Evolutionary conservation across 2,888 invertebrate genomes (phyloP), one percentile per base, ranked within the genome.

Genomic region (Oegoconia quadripuncta): DNA sequence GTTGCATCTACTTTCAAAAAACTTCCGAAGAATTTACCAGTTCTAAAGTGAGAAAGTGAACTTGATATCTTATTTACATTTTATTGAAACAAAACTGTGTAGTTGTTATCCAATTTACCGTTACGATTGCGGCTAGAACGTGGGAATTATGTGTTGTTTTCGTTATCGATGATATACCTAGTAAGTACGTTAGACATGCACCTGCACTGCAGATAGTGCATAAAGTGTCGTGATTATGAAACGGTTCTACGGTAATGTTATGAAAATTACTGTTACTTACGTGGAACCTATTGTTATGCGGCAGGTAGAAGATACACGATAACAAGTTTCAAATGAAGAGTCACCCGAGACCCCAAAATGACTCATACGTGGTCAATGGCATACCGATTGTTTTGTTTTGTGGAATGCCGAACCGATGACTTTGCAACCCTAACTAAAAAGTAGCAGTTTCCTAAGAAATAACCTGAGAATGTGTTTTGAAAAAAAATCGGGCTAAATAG

Each of bases 1-100:
- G 74, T 72, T 74, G 71, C 80, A 75, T 64, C 72, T 60, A 82
- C 79, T 83, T 86, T 86, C 76, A 72, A 75, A 75, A 78, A 59
- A 48, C 67, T 27, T 13, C n/a, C n/a, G 58, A 60, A 59, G 64
- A 67, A 58, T 74, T 74, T 69, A 72, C 69, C 63, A 70, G 68
- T 73, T 74, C n/a, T n/a, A 68, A 62, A 72, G 62, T 72, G 74
- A 74, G 74, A 81, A 80, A 82, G 82, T 78, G 70, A 74, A 66
- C 50, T 48, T 60, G 56, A 55, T 68, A 67, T 50, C 63, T 55
- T 66, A 68, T 64, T 73, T 64, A 67, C 61, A 64, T 68, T 55
- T 50, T 46, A 52, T 42, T 59, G 50, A 56, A 63, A 52, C 51
- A 43, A 50, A 47, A 52, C 48, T 42, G 49, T 58, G 64, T 63